Base-by-base conservation (phyloP, 1,140 invertebrate genomes). In the Drosophila mauritiana region DNA sequence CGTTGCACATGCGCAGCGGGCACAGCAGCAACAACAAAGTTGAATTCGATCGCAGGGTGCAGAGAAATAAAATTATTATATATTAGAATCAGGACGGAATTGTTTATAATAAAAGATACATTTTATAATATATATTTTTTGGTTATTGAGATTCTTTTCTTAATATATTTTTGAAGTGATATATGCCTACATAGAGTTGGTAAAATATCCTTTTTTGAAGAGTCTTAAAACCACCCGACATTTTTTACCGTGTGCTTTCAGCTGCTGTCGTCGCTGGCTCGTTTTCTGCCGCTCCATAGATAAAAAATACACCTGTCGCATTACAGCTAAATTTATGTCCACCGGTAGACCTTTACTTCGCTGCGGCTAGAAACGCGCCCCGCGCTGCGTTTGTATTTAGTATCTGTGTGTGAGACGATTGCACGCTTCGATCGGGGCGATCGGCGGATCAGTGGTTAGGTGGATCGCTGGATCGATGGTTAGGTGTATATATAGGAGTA, bases 251-350 rank as follows among this genome's bases (percentile, higher is more conserved):
- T 72, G 69, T 53, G 53, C 40, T 56, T 72, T 78, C 42, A 58
- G 62, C 51, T 64, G 58, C 52, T 17, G 37, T 31, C 46, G 64
- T 46, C 52, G 68, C 51, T 72, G 59, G 76, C 64, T 88, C 72
- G 68, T 78, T 89, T 89, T 72, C 70, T 88, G 84, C 77, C 77
- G 80, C 68, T 89, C 80, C 85, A 89, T 89, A 89, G 84, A 89
- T 89, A 89, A 89, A 89, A 89, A 89, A 89, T 89, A 90, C 85
- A 90, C 85, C 85, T 90, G 85, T 90, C 85, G 85, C 85, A 90
- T 90, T 90, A 90, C 85, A 90, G 85, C 85, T 90, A 90, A 90
- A 90, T 90, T 90, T 90, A 90, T 90, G 85, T 90, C 86, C 85
- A 90, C 85, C 85, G 85, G 85, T 90, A 90, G 85, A 90, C 85